These are phyloP conservation scores for Mayetiola destructor DNA, from an alignment of 2,888 invertebrate species.

Conservation along the genomic window DNA sequence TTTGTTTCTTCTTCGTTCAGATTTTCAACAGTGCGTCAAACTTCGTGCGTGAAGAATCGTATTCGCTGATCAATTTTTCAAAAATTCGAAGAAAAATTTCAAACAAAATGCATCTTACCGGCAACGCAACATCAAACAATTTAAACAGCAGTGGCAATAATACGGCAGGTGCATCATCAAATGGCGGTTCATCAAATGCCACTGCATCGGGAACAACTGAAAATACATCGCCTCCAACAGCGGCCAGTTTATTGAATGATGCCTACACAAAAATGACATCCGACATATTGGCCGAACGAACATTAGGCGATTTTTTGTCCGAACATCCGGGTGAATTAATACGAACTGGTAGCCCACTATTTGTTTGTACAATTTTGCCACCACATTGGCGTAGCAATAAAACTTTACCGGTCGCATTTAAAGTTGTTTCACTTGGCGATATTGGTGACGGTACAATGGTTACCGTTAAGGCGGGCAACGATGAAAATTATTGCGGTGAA, in stretches of 20 bases:
- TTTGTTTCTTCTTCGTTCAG: no score
- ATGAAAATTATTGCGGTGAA: constrained; percentile 95
- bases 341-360: constrained; percentile 82
- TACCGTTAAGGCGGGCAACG: constrained; percentile 91
- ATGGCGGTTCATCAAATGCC: constrained; percentile 24
- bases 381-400: constrained; percentile 98
- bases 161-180: constrained; percentile 21
- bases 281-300: constrained; percentile 75
- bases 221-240: constrained; percentile 56
- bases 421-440: constrained; percentile 87
- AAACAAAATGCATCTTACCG: constrained; percentile 24
- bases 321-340: constrained; percentile 88
- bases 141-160: constrained; percentile 22
- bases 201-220: constrained; percentile 38
- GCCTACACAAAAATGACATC: constrained; percentile 81
- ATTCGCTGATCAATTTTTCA: background rate
- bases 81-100: constrained; percentile 7
- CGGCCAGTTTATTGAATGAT: constrained; percentile 55
- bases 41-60: background rate
- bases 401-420: constrained; percentile 92
- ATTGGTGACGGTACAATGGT: constrained; percentile 93
- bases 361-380: constrained; percentile 89
- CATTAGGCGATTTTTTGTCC: constrained; percentile 71
- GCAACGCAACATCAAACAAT: constrained; percentile 20
- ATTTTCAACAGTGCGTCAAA: background rate